These are phyloP conservation scores for Drosophila dives DNA, from an alignment of 2,888 invertebrate genomes.

Conservation along the genomic window DNA sequence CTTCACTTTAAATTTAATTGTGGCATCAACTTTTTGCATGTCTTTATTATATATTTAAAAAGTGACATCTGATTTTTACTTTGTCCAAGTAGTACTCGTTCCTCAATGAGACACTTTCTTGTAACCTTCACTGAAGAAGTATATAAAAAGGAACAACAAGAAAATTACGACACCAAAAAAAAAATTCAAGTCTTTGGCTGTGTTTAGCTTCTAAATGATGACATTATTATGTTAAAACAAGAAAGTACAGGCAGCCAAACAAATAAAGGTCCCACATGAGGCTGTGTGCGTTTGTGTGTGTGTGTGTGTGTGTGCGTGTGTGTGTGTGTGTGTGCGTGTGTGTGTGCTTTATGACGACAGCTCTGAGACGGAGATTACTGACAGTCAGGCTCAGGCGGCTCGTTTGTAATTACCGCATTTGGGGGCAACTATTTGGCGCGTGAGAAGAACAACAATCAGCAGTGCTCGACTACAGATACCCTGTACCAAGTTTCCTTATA, in stretches of 20 bases:
- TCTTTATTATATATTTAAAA: background rate
- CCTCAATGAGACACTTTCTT: background rate
- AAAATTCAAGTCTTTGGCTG: slow-evolving; percentile 21
- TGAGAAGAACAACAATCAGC: background rate
- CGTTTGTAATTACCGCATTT: slow-evolving; percentile 59
- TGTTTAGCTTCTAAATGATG: slow-evolving; percentile 45
- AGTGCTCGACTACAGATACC: background rate
- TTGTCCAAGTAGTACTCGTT: background rate
- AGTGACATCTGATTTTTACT: background rate
- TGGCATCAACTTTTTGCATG: background rate
- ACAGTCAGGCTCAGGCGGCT: slow-evolving; percentile 47
- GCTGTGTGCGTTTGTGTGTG: background rate
- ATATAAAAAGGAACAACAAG: background rate
- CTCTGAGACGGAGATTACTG: slow-evolving; percentile 41
- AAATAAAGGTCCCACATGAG: slow-evolving; percentile 19
- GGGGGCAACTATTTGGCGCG: slow-evolving; percentile 31
- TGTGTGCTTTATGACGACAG: slow-evolving; percentile 14
- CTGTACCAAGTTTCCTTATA: background rate
- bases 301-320: background rate
- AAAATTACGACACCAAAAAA: background rate
- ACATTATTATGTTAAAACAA: slow-evolving; percentile 39
- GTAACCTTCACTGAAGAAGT: background rate
- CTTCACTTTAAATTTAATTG: background rate
- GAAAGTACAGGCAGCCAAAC: slow-evolving; percentile 15
- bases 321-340: slow-evolving; percentile 10